Base-by-base conservation (phyloP, 2,888 invertebrate species). In the Melanotus villosus region DNA sequence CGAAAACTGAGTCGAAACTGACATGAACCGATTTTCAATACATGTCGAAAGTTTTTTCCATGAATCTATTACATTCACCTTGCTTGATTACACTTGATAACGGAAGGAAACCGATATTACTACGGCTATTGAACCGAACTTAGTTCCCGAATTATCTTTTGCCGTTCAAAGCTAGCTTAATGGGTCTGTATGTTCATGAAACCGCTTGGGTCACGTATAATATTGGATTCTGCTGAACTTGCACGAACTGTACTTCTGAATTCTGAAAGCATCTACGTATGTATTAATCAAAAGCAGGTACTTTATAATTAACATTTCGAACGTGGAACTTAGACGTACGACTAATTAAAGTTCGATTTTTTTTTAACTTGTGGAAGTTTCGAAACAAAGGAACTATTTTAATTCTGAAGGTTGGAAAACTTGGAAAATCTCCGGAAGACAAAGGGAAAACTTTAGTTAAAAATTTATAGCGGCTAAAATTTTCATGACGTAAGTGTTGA, bases 1-100 rank as follows among this genome's bases (percentile, higher is more conserved):
- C 45, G 65, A 57, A 65, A 65, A 65, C 54, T 64, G 43, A 45
- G 45, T 50, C 54, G 41, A 64, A 64, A 65, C 57, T 57, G 47
- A 65, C 65, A 47, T 43, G 65, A 65, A 43, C 30, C 32, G 56
- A 45, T n/a, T n/a, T n/a, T 65, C 56, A 43, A 21, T 58, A 16
- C 26, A 45, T 21, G 32, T 43, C 32, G 14, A 26, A 47, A 30
- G 52, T 30, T 21, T 43, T 36, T 34, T 63, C n/a, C 50, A 47
- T 47, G 60, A 54, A 43, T 64, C 30, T 26, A 21, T 21, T 56
- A 23, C 56, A 16, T 6, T 9, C 34, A 32, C 16, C 32, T 56
- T n/a, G 21, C 7, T 21, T 16, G 14, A 38, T 9, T 56, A 12
- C 10, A 32, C 12, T 12, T 12, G 34, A 54, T n/a, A n/a, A n/a